Evolutionary conservation across 2,888 invertebrate genomes (phyloP).

Genomic region (Macaria notata): DNA sequence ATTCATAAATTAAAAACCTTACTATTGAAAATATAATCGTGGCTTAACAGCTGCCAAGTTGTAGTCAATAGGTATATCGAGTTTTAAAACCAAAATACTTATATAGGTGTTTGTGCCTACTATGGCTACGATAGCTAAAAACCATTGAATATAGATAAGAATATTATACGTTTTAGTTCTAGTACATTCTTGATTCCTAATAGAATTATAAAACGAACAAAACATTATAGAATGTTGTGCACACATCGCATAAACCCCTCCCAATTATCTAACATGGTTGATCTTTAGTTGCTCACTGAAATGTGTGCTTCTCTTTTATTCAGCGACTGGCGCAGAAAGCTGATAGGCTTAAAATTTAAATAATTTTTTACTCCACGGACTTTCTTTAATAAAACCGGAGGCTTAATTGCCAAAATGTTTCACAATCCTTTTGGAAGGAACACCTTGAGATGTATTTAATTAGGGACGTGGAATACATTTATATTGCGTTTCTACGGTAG

Average conservation of each 20-base stretch:
- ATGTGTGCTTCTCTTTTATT: slow-evolving; percentile 67
- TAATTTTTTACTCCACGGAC: slow-evolving; percentile 76
- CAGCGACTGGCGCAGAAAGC: slow-evolving; percentile 54
- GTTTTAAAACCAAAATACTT: too few relatives aligned
- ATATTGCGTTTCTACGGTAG: slow-evolving; percentile 11
- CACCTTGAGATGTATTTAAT: slow-evolving; percentile 59
- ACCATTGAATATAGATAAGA: too few relatives aligned
- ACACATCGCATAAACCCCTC: slow-evolving; percentile 63
- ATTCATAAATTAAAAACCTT: too few relatives aligned
- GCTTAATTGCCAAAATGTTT: slow-evolving; percentile 73
- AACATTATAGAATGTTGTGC: slow-evolving; percentile 50
- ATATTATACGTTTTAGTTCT: too few relatives aligned
- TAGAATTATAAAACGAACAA: slow-evolving; percentile 31
- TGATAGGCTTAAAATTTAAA: slow-evolving; percentile 74
- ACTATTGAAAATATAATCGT: too few relatives aligned
- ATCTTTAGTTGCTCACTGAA: slow-evolving; percentile 77
- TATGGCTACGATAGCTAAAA: too few relatives aligned
- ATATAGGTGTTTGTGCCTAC: too few relatives aligned
- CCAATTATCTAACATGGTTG: slow-evolving; percentile 71
- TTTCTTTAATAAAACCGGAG: slow-evolving; percentile 64
- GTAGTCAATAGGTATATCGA: too few relatives aligned
- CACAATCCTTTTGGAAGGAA: slow-evolving; percentile 58
- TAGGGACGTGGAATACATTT: slow-evolving; percentile 32
- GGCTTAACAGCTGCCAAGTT: too few relatives aligned
- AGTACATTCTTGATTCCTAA: neutral